Evolutionary conservation across 2,888 invertebrate genomes (phyloP).

Genomic region (Drosophila atripex): DNA sequence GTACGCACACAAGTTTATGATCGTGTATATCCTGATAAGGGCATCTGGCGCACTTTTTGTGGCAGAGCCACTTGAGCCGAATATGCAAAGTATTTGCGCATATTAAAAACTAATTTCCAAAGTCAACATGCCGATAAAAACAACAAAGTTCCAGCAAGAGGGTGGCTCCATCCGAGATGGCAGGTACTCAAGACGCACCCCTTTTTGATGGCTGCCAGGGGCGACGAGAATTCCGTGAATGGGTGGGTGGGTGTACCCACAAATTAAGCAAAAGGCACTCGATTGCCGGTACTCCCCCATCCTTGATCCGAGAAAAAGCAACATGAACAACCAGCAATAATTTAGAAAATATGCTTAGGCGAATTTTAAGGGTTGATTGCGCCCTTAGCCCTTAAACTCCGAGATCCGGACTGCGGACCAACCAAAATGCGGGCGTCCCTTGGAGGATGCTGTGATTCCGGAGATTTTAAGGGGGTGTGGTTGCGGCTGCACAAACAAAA

Average conservation of each 20-base stretch:
- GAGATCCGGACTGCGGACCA: conserved; percentile 44
- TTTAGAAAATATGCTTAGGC: conserved; percentile 74
- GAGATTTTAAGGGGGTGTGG: conserved; percentile 19
- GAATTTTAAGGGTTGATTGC: conserved; percentile 66
- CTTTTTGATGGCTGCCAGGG: conserved; percentile 61
- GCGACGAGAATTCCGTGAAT: conserved; percentile 11
- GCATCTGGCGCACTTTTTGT: conserved; percentile 65
- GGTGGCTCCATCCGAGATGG: conserved; percentile 40
- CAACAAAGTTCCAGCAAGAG: conserved; percentile 54
- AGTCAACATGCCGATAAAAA: conserved; percentile 83
- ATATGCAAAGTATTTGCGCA: conserved; percentile 82
- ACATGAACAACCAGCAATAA: conserved; percentile 59
- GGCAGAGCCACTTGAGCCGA: conserved; percentile 41
- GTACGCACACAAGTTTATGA: conserved; percentile 7
- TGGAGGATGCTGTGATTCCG: conserved; percentile 15
- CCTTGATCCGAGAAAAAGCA: neutral
- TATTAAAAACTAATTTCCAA: conserved; percentile 84
- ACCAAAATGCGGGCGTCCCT: conserved; percentile 70
- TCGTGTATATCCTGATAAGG: conserved; percentile 42
- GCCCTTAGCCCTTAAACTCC: neutral
- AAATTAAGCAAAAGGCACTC: conserved; percentile 77
- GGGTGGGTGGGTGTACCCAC: conserved; percentile 44
- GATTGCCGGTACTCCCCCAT: conserved; percentile 44
- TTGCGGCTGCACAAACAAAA: conserved; percentile 64
- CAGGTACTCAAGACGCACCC: conserved; percentile 58